Percentiles rank a stretch among this genome's conserved stretches.
phyloP scores from a whole-genome alignment of 2,888 invertebrate species.

The Polydrusus pterygomalis region DNA sequence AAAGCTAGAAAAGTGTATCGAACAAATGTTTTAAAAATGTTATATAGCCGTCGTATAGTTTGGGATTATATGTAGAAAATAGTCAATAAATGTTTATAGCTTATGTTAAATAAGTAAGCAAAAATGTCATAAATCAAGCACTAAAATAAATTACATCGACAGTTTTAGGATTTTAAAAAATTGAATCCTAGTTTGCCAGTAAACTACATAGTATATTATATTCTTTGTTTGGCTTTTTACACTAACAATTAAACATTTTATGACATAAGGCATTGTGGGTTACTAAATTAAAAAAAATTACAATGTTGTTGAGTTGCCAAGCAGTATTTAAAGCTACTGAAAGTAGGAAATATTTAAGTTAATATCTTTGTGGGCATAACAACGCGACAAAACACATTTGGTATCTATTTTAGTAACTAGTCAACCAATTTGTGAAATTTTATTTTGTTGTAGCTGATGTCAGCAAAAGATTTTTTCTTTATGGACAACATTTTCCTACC shows the following conservation, averaged over 20 bases:
- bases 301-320: neutral
- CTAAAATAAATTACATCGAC: conserved; percentile 28
- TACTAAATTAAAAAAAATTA: neutral
- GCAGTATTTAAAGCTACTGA: too few species aligned
- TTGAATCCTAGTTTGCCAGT: neutral
- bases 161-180: conserved; percentile 18
- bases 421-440: too few species aligned
- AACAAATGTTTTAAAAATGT: conserved; percentile 34
- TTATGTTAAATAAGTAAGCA: conserved; percentile 35
- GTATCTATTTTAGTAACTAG: too few species aligned
- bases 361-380: too few species aligned
- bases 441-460: too few species aligned
- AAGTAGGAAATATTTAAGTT: too few species aligned
- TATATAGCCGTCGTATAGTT: conserved; percentile 31
- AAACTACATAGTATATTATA: conserved; percentile 9
- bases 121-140: conserved; percentile 26
- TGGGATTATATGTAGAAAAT: conserved; percentile 29
- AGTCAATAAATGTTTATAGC: conserved; percentile 46
- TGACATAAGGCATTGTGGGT: neutral
- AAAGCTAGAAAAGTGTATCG: conserved; percentile 47
- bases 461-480: too few species aligned
- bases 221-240: conserved; percentile 12
- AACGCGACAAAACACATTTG: too few species aligned
- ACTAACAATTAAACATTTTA: neutral
- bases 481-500: too few species aligned